Conservation (phyloP, 2,113 vertebrate genomes). For the Lepidothrix coronata region DNA sequence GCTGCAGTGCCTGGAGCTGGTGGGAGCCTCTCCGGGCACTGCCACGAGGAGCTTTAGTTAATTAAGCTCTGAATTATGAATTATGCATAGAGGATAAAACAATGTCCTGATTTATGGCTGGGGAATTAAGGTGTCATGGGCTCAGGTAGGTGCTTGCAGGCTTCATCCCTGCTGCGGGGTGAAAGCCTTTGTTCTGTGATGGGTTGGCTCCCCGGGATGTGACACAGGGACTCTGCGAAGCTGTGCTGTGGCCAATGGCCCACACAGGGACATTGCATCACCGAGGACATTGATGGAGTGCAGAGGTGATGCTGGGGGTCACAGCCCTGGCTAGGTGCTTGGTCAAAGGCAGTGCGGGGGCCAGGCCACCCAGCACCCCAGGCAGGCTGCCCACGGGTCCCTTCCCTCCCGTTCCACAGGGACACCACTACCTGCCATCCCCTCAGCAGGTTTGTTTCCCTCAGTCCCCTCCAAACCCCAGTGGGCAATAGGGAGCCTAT, state of each 20-base stretch:
- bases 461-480: background rate
- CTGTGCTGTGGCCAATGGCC: accelerated
- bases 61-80: background rate
- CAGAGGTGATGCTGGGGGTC: background rate
- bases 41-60: background rate
- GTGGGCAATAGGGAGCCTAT: background rate
- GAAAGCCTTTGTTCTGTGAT: accelerated
- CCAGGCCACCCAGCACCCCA: background rate
- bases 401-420: accelerated
- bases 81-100: background rate
- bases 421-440: background rate
- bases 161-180: background rate
- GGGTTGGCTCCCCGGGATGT: background rate
- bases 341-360: accelerated
- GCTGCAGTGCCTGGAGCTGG: background rate
- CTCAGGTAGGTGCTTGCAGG: background rate
- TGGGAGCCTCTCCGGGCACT: background rate
- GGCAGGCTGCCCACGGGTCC: background rate
- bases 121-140: background rate
- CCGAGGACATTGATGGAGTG: background rate
- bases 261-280: accelerated
- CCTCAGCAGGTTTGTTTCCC: background rate
- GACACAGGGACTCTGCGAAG: background rate
- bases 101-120: background rate
- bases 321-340: background rate